Base-by-base conservation (phyloP, 2,797 vertebrate species). In the Gambusia yucatana region DNA sequence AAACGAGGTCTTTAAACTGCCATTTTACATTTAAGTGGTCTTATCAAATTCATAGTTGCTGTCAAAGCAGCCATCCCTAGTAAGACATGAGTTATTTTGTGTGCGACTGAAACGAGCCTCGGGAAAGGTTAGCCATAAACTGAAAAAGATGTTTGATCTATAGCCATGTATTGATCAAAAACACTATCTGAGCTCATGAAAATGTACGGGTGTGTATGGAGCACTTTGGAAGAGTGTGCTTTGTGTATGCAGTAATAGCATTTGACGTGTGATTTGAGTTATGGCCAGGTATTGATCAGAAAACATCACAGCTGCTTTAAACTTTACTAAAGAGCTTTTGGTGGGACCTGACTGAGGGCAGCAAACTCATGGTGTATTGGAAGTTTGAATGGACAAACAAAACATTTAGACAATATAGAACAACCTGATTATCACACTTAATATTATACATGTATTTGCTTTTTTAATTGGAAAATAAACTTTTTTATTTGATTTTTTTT, bases 111-210 rank as follows among this genome's bases (percentile, higher is more conserved):
- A 94, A 92, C 80, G 91, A 93, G 89, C 83, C 84, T 85, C 83
- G 77, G 86, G 87, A 92, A 89, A 90, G 83, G 86, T 91, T 88
- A 86, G 90, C 92, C 84, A 85, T 93, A 94, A 94, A 94, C 86
- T 86, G 78, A 82, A 92, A 92, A 90, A 92, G 90, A 89, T 90
- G 89, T 93, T 92, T 95, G 94, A 95, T 92, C 91, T 91, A 91
- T 91, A 75, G 91, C 82, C 92, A 92, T 93, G 87, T 95, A 95
- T 95, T 92, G 93, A 96, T 96, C 91, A 91, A 87, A 93, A 93
- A 90, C 90, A 92, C 80, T 63, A 88, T 93, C 86, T 84, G 55
- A 86, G 90, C 90, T 93, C 80, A 88, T 92, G 91, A 89, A 94
- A 93, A 90, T 86, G 84, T 85, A 82, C 86, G 79, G 44, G 80